Percentiles rank a stretch among this genome's conserved stretches.
phyloP scores from a whole-genome alignment of 2,113 vertebrate species.

The Reinhardtius hippoglossoides region DNA sequence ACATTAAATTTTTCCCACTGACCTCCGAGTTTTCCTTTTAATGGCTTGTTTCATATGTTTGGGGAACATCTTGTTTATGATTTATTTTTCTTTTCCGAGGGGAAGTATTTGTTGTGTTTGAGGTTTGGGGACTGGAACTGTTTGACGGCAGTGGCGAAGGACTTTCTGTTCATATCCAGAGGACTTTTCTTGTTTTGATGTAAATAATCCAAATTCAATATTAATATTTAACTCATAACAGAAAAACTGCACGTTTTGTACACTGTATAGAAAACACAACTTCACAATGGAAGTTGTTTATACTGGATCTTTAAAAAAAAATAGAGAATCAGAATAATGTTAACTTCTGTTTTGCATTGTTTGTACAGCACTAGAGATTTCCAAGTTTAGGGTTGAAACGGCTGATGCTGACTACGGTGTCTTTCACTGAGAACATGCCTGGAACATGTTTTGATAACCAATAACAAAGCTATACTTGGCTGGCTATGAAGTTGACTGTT shows the following conservation, averaged over 20 bases:
- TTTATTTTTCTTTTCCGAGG: conserved; percentile 8
- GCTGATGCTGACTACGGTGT: conserved; percentile 62
- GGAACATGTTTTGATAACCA: conserved; percentile 77
- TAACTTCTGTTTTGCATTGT: conserved; percentile 69
- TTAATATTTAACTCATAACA: conserved; percentile 77
- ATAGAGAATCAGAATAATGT: conserved; percentile 54
- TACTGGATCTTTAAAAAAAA: conserved; percentile 78
- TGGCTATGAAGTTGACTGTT: conserved; percentile 83
- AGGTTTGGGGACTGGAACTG: conserved; percentile 55
- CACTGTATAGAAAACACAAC: conserved; percentile 77
- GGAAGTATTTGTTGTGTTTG: conserved; percentile 36
- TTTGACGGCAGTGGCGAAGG: conserved; percentile 63
- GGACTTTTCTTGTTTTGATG: conserved; percentile 65
- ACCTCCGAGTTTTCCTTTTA: conserved; percentile 35
- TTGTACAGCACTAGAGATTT: conserved; percentile 74
- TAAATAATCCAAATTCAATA: conserved; percentile 78
- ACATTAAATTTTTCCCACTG: background rate
- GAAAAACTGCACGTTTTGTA: conserved; percentile 82
- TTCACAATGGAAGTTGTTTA: conserved; percentile 71
- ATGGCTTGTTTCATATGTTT: conserved; percentile 50
- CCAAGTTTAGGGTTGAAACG: conserved; percentile 57
- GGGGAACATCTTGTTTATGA: conserved; percentile 51
- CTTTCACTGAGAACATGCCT: conserved; percentile 73
- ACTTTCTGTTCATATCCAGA: conserved; percentile 71
- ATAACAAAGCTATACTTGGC: conserved; percentile 78